These are phyloP conservation scores for Lerista edwardsae DNA, from an alignment of 2,797 vertebrate species.

Conservation along the genomic window DNA sequence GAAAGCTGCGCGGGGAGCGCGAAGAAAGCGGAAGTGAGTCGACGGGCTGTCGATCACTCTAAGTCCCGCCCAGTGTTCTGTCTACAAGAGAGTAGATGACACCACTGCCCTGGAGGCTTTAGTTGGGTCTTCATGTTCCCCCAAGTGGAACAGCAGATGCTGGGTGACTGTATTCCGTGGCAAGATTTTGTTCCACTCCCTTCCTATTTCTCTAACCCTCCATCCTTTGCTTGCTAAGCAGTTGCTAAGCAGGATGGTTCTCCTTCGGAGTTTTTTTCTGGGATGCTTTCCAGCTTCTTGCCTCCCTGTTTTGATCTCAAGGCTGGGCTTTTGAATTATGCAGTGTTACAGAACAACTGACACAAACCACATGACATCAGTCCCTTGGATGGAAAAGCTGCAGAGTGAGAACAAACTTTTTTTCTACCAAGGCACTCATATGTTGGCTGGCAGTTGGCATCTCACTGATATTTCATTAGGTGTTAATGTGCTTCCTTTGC, in stretches of 20 bases:
- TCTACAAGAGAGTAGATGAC: too few species aligned
- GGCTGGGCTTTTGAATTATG: constrained; percentile 62
- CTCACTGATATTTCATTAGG: constrained; percentile 49
- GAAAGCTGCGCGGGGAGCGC: too few species aligned
- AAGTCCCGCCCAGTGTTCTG: too few species aligned
- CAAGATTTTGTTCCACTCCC: not conserved
- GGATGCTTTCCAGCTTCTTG: constrained; percentile 61
- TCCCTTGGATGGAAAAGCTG: constrained; percentile 1
- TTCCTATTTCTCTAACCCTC: constrained; percentile 55
- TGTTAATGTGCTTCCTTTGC: constrained; percentile 49
- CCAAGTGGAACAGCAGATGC: too few species aligned
- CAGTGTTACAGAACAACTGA: constrained; percentile 33
- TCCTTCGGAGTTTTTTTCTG: constrained; percentile 60
- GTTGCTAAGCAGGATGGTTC: constrained; percentile 51
- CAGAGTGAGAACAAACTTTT: not conserved
- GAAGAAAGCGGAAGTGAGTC: too few species aligned
- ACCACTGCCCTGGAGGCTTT: too few species aligned
- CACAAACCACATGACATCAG: not conserved
- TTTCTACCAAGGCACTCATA: constrained; percentile 41
- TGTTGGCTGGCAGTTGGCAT: constrained; percentile 35
- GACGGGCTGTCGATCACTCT: too few species aligned
- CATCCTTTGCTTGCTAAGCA: constrained; percentile 55
- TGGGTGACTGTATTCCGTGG: not conserved
- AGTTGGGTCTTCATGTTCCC: too few species aligned
- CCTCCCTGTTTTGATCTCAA: constrained; percentile 59